Base-by-base conservation (phyloP, 2,113 vertebrate species). In the Megalops atlanticus region DNA sequence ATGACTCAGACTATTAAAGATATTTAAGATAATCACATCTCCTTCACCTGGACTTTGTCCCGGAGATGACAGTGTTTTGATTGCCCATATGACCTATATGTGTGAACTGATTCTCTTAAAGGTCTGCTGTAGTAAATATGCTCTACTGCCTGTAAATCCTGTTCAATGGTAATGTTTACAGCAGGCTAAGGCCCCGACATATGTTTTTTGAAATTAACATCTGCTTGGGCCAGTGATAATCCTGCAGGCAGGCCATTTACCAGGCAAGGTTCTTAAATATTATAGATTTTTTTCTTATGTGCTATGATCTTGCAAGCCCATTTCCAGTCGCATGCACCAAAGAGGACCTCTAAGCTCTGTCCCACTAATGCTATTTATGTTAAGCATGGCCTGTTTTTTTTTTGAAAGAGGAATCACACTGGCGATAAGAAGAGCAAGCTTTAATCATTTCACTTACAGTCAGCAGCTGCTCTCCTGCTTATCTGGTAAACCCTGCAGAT, bases 181-280 rank as follows among this genome's bases (percentile, higher is more conserved):
- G 49, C 79, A 80, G 79, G 33, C 41, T 74, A 45, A 74, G 35
- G 79, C 69, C 69, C 14, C 49, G 79, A 52, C 79, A 80, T 74
- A 74, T 80, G 79, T 74, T 80, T 74, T 73, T 64, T 49, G 24
- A 73, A 80, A 74, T 80, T 45, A 49, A 80, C 79, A 80, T 80
- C 70, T 80, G 79, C 45, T 27, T 69, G 35, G 45, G 45, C 27
- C 58, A 73, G 45, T 52, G 15, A 39, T 80, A 80, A 80, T 80
- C 79, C 79, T 69, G 35, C 39, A 80, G 43, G 33, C 79, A 33
- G 33, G 31, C 70, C 70, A 74, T 54, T 38, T 52, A 80, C 52
- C 69, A 69, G 70, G 41, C 70, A 52, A 6, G 35, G 64, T 80
- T 71, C 43, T 80, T 10, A 74, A 74, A 80, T 74, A 80, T 72